Percentiles rank a stretch among this genome's conserved stretches.
Conservation (phyloP, 2,113 vertebrate species). For the Sarotherodon lohbergeri region DNA sequence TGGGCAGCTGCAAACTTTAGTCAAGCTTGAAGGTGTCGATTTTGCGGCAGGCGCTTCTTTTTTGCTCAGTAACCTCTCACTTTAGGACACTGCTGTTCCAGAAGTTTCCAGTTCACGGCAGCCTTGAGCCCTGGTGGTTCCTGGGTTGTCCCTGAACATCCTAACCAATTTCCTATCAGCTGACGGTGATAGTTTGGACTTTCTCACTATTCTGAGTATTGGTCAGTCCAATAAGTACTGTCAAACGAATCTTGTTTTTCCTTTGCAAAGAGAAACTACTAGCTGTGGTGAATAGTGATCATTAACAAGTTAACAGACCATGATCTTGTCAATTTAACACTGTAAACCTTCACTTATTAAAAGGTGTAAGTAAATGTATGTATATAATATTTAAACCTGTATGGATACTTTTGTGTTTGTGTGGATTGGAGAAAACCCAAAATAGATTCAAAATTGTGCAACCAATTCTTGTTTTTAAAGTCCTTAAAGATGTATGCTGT, state of each 20-base stretch:
- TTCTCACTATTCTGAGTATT: background rate
- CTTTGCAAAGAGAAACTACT: background rate
- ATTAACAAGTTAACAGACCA: background rate
- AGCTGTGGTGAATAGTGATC: background rate
- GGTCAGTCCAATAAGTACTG: background rate
- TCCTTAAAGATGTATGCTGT: background rate
- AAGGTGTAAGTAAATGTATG: background rate
- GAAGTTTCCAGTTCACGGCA: background rate
- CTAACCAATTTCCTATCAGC: background rate
- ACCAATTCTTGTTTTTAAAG: background rate
- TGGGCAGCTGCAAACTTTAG: background rate
- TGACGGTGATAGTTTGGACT: background rate
- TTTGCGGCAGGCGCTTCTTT: background rate
- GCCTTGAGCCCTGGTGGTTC: background rate
- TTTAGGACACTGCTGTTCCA: background rate
- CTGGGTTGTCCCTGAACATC: background rate
- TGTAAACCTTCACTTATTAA: background rate
- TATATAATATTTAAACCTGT: background rate
- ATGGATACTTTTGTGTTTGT: background rate
- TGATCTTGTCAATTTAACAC: background rate
- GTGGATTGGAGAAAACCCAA: background rate
- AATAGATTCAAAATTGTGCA: background rate
- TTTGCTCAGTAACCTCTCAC: background rate
- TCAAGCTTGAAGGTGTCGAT: background rate
- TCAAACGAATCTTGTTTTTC: accelerated